Conservation (phyloP, 2,888 invertebrate genomes). For the Nysson spinosus region DNA sequence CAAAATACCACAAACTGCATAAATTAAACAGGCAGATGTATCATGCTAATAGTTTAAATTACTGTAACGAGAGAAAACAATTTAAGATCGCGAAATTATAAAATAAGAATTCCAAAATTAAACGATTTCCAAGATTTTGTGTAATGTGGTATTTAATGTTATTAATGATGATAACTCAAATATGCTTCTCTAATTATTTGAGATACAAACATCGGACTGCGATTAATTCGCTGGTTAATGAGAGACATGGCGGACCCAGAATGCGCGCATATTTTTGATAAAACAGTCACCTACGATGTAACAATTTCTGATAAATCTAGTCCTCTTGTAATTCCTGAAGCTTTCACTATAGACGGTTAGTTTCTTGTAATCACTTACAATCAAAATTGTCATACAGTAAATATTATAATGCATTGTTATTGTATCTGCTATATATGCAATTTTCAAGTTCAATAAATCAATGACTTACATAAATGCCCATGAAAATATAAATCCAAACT, state of each 20-base stretch:
- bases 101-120: too few relatives aligned
- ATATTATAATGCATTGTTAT: neutral
- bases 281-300: slow-evolving; percentile 60
- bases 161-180: too few relatives aligned
- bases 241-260: slow-evolving; percentile 61
- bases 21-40: too few relatives aligned
- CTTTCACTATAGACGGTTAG: slow-evolving; percentile 29
- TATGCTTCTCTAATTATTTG: too few relatives aligned
- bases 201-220: slow-evolving; percentile 69
- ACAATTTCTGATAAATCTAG: slow-evolving; percentile 45
- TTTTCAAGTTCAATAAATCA: too few relatives aligned
- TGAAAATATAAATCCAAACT: too few relatives aligned
- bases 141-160: too few relatives aligned
- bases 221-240: slow-evolving; percentile 67
- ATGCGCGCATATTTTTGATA: slow-evolving; percentile 63
- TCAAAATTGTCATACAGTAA: neutral
- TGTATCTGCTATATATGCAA: neutral
- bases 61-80: too few relatives aligned
- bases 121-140: too few relatives aligned
- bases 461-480: neutral
- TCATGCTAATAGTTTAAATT: too few relatives aligned
- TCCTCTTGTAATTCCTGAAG: slow-evolving; percentile 20
- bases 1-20: too few relatives aligned
- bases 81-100: too few relatives aligned
- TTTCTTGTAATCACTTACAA: neutral